Percentiles rank a stretch among this genome's conserved stretches.
These are phyloP conservation scores for Lates calcarifer DNA, from an alignment of 2,113 vertebrate genomes.

Conservation along the genomic window DNA sequence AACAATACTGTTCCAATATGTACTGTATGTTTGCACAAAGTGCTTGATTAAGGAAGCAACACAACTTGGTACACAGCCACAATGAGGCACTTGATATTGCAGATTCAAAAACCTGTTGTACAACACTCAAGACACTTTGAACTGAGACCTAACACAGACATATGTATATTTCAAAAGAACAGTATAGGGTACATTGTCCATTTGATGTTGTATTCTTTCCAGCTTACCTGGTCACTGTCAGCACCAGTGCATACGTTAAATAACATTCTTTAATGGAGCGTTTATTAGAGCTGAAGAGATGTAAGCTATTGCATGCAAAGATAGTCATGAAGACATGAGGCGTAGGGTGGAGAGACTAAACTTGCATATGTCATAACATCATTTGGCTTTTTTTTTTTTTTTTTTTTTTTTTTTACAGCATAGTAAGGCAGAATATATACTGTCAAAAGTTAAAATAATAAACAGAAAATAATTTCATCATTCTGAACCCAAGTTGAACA, in stretches of 20 bases:
- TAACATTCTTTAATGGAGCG: slow-evolving; percentile 61
- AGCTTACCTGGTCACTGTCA: slow-evolving; percentile 68
- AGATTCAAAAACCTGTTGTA: slow-evolving; percentile 63
- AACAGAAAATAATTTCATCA: slow-evolving; percentile 39
- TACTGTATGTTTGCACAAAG: slow-evolving; percentile 59
- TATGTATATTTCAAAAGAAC: slow-evolving; percentile 65
- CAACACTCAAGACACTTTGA: slow-evolving; percentile 63
- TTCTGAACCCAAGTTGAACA: slow-evolving; percentile 22
- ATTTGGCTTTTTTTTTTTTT: slow-evolving; percentile 53
- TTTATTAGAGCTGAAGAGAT: slow-evolving; percentile 49
- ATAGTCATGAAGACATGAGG: slow-evolving; percentile 58
- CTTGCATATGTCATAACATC: slow-evolving; percentile 54
- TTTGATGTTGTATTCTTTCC: slow-evolving; percentile 68
- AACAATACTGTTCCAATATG: slow-evolving; percentile 53
- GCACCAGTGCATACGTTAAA: slow-evolving; percentile 68
- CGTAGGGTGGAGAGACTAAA: slow-evolving; percentile 34
- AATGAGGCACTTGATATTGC: slow-evolving; percentile 73
- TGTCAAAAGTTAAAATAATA: slow-evolving; percentile 47
- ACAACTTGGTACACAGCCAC: slow-evolving; percentile 59
- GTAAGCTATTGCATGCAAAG: slow-evolving; percentile 68
- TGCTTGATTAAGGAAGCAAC: slow-evolving; percentile 58
- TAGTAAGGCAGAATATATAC: slow-evolving; percentile 61
- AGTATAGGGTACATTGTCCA: slow-evolving; percentile 62
- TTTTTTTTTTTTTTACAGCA: slow-evolving; percentile 54
- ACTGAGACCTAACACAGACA: slow-evolving; percentile 43